These are phyloP conservation scores for Helogale parvula DNA, from an alignment of 2,113 vertebrate species.

Conservation along the genomic window DNA sequence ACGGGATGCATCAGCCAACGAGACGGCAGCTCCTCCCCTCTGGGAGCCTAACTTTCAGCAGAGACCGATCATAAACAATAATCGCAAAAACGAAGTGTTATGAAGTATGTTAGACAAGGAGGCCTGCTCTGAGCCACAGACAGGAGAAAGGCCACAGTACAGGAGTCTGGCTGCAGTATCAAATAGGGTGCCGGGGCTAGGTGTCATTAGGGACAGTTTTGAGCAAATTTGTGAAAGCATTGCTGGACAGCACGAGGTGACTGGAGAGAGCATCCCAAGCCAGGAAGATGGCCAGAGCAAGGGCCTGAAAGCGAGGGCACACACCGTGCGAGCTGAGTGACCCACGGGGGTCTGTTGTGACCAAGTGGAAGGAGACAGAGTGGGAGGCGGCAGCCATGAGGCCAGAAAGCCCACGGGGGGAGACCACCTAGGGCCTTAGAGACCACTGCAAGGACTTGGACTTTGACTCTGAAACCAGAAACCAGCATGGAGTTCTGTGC, in stretches of 20 bases:
- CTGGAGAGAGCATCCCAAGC: neutral
- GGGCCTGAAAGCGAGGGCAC: neutral
- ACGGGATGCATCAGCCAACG: neutral
- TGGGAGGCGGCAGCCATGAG: neutral
- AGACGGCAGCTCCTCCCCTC: neutral
- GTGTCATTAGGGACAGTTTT: neutral
- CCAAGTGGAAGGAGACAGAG: neutral
- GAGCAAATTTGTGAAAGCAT: neutral
- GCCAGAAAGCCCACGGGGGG: neutral
- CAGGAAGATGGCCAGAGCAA: neutral
- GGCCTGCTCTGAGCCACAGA: neutral
- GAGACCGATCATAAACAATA: neutral
- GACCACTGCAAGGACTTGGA: neutral
- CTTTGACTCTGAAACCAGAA: neutral
- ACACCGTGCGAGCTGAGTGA: neutral
- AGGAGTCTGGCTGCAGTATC: neutral
- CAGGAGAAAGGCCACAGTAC: neutral
- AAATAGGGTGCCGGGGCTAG: neutral
- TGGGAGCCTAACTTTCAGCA: neutral
- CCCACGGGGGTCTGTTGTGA: neutral
- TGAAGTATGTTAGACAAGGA: too few relatives aligned
- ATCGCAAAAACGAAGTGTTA: accelerated
- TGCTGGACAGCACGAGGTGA: neutral
- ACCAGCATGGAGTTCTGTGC: neutral
- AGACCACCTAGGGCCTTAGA: neutral